Conservation (phyloP, 2,113 vertebrate genomes). For the Phrynocephalus versicolor region DNA sequence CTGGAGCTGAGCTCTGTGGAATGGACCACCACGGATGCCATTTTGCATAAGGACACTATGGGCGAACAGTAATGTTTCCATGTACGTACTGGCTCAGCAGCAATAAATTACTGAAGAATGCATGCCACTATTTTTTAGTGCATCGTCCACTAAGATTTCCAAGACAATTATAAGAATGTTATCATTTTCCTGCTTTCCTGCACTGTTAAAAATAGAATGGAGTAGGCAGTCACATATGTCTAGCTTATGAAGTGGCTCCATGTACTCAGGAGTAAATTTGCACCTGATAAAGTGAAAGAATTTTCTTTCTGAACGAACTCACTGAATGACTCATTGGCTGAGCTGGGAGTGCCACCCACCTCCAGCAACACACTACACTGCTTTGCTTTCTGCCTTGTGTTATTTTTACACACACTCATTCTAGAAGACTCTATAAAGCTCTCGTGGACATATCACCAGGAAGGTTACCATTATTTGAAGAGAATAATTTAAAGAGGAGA, state of each 20-base stretch:
- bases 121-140: neutral
- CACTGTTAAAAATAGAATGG: neutral
- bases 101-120: too few species aligned
- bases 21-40: too few species aligned
- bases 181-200: neutral
- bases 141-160: neutral
- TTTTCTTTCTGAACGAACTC: neutral
- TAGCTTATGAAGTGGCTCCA: neutral
- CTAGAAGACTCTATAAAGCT: neutral
- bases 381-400: neutral
- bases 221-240: neutral
- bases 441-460: neutral
- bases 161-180: neutral
- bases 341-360: too few species aligned
- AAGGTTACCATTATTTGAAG: neutral
- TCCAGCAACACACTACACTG: neutral
- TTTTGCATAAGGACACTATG: too few species aligned
- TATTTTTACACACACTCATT: neutral
- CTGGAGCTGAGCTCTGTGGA: too few species aligned
- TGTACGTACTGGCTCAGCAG: too few species aligned
- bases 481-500: neutral
- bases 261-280: neutral
- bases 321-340: neutral
- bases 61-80: too few species aligned
- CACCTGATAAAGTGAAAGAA: neutral